Base-by-base conservation (phyloP, 2,113 vertebrate species). In the Phrynosoma blainvillii region DNA sequence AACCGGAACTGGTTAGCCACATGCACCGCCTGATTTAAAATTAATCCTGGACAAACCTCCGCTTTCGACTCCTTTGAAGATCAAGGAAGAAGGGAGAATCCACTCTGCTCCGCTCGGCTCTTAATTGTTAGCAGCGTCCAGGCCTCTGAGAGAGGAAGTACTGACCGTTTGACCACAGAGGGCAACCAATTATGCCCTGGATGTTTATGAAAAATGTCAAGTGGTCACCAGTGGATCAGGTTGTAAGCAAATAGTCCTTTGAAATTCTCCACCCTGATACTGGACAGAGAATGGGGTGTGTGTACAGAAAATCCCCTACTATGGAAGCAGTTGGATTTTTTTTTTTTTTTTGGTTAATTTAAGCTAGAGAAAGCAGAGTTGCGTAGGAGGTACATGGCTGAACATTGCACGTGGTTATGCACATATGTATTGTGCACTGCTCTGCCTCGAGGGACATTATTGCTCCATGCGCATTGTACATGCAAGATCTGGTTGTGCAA, bases 121-220 rank as follows among this genome's bases (percentile, higher is more conserved):
- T 85, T 86, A 77, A 87, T 62, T 85, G 54, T 62, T 16, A 59
- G 13, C 82, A 84, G 79, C 68, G 12, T 2, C 2, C 14, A 66
- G 73, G 20, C 62, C 9, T 40, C 56, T 13, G 75, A 23, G n/a
- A 21, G 70, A 90, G 66, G 77, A 89, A 66, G 70, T 71, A 54
- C 73, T 86, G 87, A 88, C 52, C 59, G 81, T 4, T 40, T 92
- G 84, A 83, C 74, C 73, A 56, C 65, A n/a, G 84, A 42, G 10
- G 77, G 1, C n/a, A 66, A 70, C 0, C n/a, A 87, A 77, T 81
- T 87, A 70, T 83, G 1, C 8, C 0, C 0, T 76, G 73, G 70
- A 75, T 77, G 30, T 66, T 75, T 85, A 77, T 77, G 66, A 71
- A 83, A 70, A 16, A 42, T 20, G 40, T 13, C 9, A 36, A 68